Base-by-base conservation (phyloP, 2,888 invertebrate genomes). In the Molorchus minor region DNA sequence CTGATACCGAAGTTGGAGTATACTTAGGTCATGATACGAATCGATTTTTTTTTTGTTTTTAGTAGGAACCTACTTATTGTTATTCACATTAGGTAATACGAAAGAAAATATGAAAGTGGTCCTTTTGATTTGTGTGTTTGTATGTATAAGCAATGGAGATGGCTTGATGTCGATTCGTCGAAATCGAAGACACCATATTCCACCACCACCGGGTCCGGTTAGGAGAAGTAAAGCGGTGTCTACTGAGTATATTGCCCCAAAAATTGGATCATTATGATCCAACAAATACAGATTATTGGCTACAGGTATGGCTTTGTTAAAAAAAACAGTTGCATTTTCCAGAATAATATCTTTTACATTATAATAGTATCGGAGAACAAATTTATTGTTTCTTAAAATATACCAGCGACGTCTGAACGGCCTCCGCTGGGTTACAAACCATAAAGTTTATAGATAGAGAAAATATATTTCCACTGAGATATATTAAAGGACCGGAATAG, bases 191-290 rank as follows among this genome's bases (percentile, higher is more conserved):
- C 43, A 43, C 15, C 3, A 43, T 15, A 43, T 43, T 21, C 43
- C 43, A 13, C 43, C 43, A 13, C 43, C 43, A 8, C 43, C 43
- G 3, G 8, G 1, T 20, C n/a, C 1, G 10, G 3, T 19, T 17
- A 33, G 10, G n/a, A 33, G 33, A 25, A 2, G 21, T n/a, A n/a
- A 21, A 12, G 35, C 12, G 2, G 36, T 36, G 1, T 35, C 36
- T 10, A 53, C 20, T 15, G n/a, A 53, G 91, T 38, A 45, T 19
- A n/a, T 58, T 58, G 15, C n/a, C 29, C 12, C 58, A 58, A 45
- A n/a, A 33, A 8, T 19, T 58, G 13, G 52, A 58, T 35, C 58
- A 58, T 38, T 45, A 43, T 40, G 38, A 44, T 29, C 58, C 51
- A 15, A 38, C 36, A 5, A 44, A 58, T 30, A 44, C 40, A 15